A percentile compares a stretch with the other conserved stretches of the same genome.
Conservation (phyloP, 2,888 invertebrate species). For the Endotricha flammealis region DNA sequence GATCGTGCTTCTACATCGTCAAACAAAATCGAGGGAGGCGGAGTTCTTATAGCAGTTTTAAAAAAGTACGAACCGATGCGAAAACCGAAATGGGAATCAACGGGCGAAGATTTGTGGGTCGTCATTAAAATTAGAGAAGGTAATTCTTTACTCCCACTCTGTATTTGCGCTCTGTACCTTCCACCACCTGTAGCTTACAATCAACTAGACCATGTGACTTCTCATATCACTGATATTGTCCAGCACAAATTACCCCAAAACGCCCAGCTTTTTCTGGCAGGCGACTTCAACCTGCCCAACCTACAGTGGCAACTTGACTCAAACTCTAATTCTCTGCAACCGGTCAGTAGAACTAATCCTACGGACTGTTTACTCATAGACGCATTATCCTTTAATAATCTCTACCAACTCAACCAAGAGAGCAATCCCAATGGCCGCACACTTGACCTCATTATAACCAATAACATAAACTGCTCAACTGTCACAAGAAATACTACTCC, state of each 20-base stretch:
- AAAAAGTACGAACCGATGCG: neutral
- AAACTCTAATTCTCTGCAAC: neutral
- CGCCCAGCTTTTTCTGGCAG: neutral
- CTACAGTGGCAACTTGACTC: too few relatives aligned
- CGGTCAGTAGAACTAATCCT: neutral
- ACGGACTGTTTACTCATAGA: neutral
- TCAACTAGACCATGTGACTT: neutral
- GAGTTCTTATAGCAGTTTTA: neutral
- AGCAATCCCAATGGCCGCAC: too few relatives aligned
- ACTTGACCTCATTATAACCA: too few relatives aligned
- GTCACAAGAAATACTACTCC: too few relatives aligned
- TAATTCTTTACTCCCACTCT: neutral
- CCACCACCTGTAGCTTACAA: neutral
- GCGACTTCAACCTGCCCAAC: neutral
- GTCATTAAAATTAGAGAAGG: neutral
- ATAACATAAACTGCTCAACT: too few relatives aligned
- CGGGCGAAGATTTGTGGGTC: conserved; percentile 2
- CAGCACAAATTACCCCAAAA: conserved; percentile 3
- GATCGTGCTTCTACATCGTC: neutral
- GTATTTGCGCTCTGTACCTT: neutral
- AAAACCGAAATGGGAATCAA: neutral
- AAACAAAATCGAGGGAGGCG: neutral
- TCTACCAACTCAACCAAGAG: neutral
- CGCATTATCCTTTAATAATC: neutral
- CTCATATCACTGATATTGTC: neutral